Percentiles rank a stretch among this genome's conserved stretches.
Conservation (phyloP, 2,888 invertebrate species). For the Hanleya hanleyi region DNA sequence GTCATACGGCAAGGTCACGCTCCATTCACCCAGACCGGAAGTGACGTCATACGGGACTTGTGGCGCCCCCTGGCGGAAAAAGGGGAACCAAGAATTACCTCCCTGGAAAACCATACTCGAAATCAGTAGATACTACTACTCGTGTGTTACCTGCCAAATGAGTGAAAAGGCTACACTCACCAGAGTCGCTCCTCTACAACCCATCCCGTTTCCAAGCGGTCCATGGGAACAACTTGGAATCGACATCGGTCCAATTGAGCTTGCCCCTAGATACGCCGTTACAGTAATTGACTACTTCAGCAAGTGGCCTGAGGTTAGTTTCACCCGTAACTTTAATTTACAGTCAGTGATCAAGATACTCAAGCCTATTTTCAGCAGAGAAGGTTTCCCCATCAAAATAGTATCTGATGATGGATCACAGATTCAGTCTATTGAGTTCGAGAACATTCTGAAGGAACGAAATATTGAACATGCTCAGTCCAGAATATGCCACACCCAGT, state of each 20-base stretch:
- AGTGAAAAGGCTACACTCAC: neutral
- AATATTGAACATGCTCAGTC: neutral
- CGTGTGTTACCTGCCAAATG: neutral
- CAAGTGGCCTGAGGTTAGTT: neutral
- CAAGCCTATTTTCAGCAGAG: neutral
- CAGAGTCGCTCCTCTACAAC: neutral
- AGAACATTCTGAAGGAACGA: neutral
- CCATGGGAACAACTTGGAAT: neutral
- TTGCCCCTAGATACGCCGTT: neutral
- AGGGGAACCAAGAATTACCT: neutral
- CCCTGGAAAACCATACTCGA: too few species aligned
- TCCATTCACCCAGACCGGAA: too few species aligned
- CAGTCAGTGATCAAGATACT: neutral
- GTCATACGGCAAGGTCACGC: too few species aligned
- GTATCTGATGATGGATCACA: too few species aligned
- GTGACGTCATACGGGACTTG: too few species aligned
- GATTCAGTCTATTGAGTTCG: neutral
- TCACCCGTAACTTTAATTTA: neutral
- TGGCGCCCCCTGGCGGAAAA: neutral
- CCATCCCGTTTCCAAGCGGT: neutral
- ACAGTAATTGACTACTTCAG: neutral
- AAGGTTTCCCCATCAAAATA: too few species aligned
- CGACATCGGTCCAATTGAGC: neutral
- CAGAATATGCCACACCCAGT: neutral
- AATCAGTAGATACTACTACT: too few species aligned